These are phyloP conservation scores for Sturmia bella DNA, from an alignment of 2,888 invertebrate species.

Conservation along the genomic window DNA sequence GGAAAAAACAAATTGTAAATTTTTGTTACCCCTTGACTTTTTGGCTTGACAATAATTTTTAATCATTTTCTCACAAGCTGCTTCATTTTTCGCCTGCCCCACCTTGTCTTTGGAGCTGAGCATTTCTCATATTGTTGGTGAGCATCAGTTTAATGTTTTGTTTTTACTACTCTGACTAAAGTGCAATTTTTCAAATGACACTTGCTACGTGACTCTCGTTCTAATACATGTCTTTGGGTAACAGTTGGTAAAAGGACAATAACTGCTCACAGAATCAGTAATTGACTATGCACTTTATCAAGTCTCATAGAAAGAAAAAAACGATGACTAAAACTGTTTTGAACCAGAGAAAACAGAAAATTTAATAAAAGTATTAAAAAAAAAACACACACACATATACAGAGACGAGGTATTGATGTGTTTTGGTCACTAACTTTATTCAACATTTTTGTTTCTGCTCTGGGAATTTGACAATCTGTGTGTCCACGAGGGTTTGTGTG, in stretches of 20 bases:
- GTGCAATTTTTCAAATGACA: constrained; percentile 68
- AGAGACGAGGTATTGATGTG: background rate
- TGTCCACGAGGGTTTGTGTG: background rate
- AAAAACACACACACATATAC: constrained; percentile 4
- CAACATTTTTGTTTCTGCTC: background rate
- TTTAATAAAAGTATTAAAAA: constrained; percentile 37
- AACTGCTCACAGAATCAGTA: constrained; percentile 45
- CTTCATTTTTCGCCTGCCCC: background rate
- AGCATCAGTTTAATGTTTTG: constrained; percentile 62
- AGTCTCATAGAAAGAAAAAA: constrained; percentile 29
- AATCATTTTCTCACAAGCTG: background rate
- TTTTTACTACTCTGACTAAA: constrained; percentile 57
- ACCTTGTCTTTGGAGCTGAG: background rate
- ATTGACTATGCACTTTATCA: constrained; percentile 61
- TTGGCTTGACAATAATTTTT: background rate
- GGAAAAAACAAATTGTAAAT: background rate
- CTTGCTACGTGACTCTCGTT: constrained; percentile 66
- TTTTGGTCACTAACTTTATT: background rate
- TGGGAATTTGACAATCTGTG: background rate
- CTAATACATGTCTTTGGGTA: constrained; percentile 62
- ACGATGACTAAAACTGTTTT: constrained; percentile 10
- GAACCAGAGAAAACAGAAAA: background rate
- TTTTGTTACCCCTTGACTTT: background rate
- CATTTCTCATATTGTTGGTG: constrained; percentile 45
- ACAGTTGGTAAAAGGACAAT: constrained; percentile 55